These are phyloP conservation scores for Ctena decussata DNA, from an alignment of 2,888 invertebrate species.

Conservation along the genomic window DNA sequence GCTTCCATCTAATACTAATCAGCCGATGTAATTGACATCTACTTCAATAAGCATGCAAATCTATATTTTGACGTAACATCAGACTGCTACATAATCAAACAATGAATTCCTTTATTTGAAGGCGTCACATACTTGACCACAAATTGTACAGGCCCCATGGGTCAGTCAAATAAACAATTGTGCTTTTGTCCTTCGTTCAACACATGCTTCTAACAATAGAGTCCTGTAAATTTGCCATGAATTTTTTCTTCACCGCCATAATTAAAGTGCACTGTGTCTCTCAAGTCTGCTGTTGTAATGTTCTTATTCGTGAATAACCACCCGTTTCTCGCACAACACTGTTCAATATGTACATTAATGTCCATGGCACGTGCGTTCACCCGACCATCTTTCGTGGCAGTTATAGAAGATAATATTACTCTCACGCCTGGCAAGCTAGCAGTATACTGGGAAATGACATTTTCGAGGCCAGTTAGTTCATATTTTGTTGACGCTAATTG, in stretches of 20 bases:
- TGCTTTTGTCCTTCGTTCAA: not conserved
- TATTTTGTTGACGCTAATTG: not conserved
- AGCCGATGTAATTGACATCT: too few relatives aligned
- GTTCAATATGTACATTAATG: not conserved
- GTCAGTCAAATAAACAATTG: not conserved
- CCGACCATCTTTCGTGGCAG: constrained; percentile 2
- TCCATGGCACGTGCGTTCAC: not conserved
- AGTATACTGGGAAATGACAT: not conserved
- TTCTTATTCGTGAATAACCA: constrained; percentile 20
- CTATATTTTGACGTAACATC: not conserved
- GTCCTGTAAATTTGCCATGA: not conserved
- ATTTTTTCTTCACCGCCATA: not conserved
- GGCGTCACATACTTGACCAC: not conserved
- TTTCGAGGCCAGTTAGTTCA: not conserved
- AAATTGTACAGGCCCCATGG: not conserved
- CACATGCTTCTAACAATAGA: not conserved
- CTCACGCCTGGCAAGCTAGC: not conserved
- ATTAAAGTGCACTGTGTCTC: constrained; percentile 20
- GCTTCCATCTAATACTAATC: too few relatives aligned
- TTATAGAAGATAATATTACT: constrained; percentile 10
- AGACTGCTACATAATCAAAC: not conserved
- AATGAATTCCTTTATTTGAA: not conserved
- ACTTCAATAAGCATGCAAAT: too few relatives aligned
- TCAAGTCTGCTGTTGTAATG: not conserved
- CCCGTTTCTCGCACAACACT: not conserved